Base-by-base conservation (phyloP, 1,140 invertebrate species). In the Drosophila bipectinata region DNA sequence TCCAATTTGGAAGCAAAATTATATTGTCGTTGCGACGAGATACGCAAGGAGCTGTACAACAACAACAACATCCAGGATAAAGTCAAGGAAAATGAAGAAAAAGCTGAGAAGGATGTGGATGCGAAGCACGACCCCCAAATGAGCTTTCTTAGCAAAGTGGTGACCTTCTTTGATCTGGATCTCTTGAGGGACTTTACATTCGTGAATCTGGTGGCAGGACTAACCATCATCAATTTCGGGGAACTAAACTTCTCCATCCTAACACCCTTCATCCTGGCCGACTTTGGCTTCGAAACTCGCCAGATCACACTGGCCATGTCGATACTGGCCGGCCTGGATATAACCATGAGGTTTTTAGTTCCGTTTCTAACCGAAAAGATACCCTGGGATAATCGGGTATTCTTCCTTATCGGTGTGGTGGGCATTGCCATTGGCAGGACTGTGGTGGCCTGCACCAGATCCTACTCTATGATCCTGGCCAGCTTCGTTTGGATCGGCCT, bases 221-320 rank as follows among this genome's bases (percentile, higher is more conserved):
- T 96, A 57, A 95, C 94, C 2, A 91, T 95, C 7, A 94, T 95
- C 1, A 93, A 94, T 72, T 95, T 95, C 66, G 94, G 93, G 4
- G 95, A 96, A 90, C 82, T 95, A 1, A 95, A 95, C 83, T 96
- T 96, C 87, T 94, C 95, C 1, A 92, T 95, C 3, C 88, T 96
- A 28, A 95, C 94, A 1, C 95, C 95, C 3, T 95, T 96, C 49
- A 95, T 96, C 53, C 81, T 96, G 32, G 92, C 90, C 2, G 95
- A 95, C 68, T 94, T 93, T 67, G 93, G 93, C 1, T 93, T 94
- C 60, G 76, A 88, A 1, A 95, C 93, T 21, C 53, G 87, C 2
- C 92, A 95, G 91, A 93, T 94, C 0, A 94, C 95, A 0, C 91
- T 93, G 2, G 93, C 94, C 44, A 94, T 95, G 92, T 95, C 94